Conservation (phyloP, 2,888 invertebrate genomes). For the Eristalinus aeneus region DNA sequence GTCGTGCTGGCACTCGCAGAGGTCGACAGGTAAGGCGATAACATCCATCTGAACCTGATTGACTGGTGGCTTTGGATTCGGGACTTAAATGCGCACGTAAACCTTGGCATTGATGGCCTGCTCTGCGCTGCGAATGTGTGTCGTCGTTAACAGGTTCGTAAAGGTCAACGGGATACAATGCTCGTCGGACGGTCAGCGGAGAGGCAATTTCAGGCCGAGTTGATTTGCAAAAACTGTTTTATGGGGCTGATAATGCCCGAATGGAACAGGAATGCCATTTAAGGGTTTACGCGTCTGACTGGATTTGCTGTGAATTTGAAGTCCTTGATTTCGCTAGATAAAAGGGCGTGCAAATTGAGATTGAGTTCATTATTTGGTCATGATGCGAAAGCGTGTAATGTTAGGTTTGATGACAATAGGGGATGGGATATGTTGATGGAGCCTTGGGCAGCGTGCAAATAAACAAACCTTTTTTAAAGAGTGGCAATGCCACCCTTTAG, state of each 20-base stretch:
- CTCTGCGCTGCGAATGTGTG: not conserved
- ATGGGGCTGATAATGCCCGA: not conserved
- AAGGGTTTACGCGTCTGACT: too few species aligned
- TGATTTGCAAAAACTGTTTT: not conserved
- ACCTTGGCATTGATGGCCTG: conserved; percentile 10
- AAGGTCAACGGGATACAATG: not conserved
- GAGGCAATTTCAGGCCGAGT: not conserved
- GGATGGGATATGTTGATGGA: too few species aligned
- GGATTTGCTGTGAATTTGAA: not conserved
- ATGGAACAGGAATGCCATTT: too few species aligned
- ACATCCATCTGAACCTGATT: conserved; percentile 22
- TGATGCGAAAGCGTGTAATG: too few species aligned
- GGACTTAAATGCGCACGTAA: conserved; percentile 37
- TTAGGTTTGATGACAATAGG: too few species aligned
- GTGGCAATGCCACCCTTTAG: too few species aligned
- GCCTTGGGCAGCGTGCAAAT: too few species aligned
- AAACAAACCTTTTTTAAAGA: too few species aligned
- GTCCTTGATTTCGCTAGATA: too few species aligned
- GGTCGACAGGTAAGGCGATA: conserved; percentile 10
- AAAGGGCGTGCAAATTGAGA: too few species aligned
- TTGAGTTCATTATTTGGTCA: too few species aligned
- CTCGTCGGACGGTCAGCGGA: not conserved
- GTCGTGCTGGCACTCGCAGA: not conserved
- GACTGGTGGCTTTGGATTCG: conserved; percentile 9
- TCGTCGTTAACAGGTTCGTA: not conserved